Evolutionary conservation across 2,797 vertebrate species (phyloP), one percentile per base, ranked within the genome.

Genomic region (Danio tinwini): DNA sequence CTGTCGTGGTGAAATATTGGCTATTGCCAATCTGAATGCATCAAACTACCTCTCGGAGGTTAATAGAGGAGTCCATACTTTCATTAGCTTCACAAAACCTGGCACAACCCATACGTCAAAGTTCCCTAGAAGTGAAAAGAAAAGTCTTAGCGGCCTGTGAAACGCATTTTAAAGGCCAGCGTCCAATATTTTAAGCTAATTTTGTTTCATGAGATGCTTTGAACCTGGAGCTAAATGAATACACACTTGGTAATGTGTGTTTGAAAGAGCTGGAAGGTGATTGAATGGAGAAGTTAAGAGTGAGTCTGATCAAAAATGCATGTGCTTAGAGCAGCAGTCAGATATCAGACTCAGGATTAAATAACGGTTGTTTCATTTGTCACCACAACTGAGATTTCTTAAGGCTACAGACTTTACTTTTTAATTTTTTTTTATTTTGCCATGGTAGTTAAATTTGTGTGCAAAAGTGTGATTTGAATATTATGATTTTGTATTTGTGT

Each of bases 1-100:
- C 89, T 96, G 95, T 94, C 96, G 93, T 91, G 86, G 92, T 96
- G 96, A 97, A 96, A 95, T 94, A 97, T 95, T 92, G 92, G 92
- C 90, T 91, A 89, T 78, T 90, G 93, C 91, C 91, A 94, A 94
- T 95, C 93, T 92, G 94, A 95, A 94, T 95, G 94, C 92, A 92
- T 93, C 90, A 91, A 92, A 90, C 87, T 88, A 90, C 87, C 84
- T 91, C 93, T 90, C 91, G 86, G 96, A 95, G 95, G 96, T 96
- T 96, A 97, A 97, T 96, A 94, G 92, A 90, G 78, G 88, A 92
- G 90, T 85, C 89, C 87, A 92, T 67, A 9, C 90, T 93, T 94
- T 95, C 93, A 93, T 95, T 95, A 95, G 92, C 90, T 89, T 93
- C 88, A 86, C 92, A 93, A 93, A 95, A 92, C 39, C 76, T 82